A percentile compares a stretch with the other conserved stretches of the same genome.
These are phyloP conservation scores for Eupithecia dodoneata DNA, from an alignment of 2,888 invertebrate genomes.

Conservation along the genomic window DNA sequence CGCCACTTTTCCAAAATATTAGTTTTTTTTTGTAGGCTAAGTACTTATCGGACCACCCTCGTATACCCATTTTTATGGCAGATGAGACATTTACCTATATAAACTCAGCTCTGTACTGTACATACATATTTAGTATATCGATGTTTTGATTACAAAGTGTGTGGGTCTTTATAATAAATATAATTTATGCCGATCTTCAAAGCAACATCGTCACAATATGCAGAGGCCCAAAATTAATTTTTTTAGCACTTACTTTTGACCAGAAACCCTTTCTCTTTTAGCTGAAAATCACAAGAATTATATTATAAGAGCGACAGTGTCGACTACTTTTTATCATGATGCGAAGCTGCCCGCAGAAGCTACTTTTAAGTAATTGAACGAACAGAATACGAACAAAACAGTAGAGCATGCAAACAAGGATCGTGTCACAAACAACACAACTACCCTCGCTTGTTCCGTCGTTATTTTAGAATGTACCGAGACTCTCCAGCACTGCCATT, in stretches of 20 bases:
- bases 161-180: not conserved
- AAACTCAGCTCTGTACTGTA: not conserved
- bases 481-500: not conserved
- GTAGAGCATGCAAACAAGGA: not conserved
- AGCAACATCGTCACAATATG: not conserved
- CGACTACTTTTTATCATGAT: not conserved
- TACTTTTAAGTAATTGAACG: not conserved
- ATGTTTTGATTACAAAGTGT: not conserved
- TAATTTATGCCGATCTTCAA: not conserved
- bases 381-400: not conserved
- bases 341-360: not conserved
- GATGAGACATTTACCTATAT: not conserved
- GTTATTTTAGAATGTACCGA: not conserved
- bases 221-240: not conserved
- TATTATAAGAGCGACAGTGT: not conserved
- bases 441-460: not conserved
- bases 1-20: too few species aligned
- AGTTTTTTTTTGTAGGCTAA: too few species aligned
- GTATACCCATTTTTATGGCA: not conserved
- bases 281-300: not conserved
- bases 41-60: too few species aligned
- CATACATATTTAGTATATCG: not conserved
- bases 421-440: not conserved
- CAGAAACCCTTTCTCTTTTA: not conserved
- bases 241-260: not conserved